Evolutionary conservation across 1,140 invertebrate species (phyloP).

Genomic region (Papilio machaon): DNA sequence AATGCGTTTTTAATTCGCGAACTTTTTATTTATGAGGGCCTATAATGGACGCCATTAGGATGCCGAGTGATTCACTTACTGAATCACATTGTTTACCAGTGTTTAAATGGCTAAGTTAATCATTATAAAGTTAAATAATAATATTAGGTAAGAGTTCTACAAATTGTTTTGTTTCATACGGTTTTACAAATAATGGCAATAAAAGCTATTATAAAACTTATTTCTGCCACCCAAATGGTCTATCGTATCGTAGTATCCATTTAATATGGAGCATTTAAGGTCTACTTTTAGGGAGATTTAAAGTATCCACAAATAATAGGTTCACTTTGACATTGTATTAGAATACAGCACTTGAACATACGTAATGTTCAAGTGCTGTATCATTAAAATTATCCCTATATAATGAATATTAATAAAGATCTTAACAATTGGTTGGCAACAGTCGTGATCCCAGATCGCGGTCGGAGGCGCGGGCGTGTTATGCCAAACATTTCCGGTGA

Average conservation of each 20-base stretch:
- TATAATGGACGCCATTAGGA: conserved; percentile 22
- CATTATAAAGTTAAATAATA: neutral
- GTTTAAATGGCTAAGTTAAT: neutral
- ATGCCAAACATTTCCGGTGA: conserved; percentile 58
- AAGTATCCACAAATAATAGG: no score
- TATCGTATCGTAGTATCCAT: no score
- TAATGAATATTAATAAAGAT: conserved; percentile 9
- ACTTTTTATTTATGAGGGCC: conserved; percentile 1
- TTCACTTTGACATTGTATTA: neutral
- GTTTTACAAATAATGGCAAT: no score
- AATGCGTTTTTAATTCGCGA: conserved; percentile 18
- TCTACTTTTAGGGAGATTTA: no score
- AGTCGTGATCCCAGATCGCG: conserved; percentile 3
- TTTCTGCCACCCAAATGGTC: no score
- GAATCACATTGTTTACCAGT: neutral
- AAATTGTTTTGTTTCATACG: no score
- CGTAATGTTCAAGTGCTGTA: no score
- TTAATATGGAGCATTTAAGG: no score
- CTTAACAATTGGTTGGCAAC: conserved; percentile 23
- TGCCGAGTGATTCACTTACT: conserved; percentile 13
- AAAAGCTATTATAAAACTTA: no score
- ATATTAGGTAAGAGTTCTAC: neutral
- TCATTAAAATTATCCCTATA: conserved; percentile 3
- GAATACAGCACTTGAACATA: neutral
- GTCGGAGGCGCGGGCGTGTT: conserved; percentile 47